Evolutionary conservation across 1,140 invertebrate genomes (phyloP).

Genomic region (Calliphora vicina): DNA sequence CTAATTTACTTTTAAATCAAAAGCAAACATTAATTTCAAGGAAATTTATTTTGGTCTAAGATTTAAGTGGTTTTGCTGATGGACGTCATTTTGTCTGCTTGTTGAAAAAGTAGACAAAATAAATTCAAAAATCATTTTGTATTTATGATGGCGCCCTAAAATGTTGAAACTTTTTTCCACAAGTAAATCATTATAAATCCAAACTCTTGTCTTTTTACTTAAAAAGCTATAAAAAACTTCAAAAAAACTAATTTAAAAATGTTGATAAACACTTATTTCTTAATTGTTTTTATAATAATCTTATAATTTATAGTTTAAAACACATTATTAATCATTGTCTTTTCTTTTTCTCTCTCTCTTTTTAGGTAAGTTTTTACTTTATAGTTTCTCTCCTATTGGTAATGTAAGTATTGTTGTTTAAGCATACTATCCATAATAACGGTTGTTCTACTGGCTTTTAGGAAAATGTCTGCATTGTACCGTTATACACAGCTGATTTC

Average conservation of each 20-base stretch:
- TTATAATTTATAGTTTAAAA: background rate
- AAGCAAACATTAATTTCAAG: background rate
- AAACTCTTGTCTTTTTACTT: background rate
- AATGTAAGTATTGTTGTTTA: background rate
- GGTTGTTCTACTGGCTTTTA: background rate
- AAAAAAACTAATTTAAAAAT: background rate
- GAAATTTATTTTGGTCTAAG: background rate
- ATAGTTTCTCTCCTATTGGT: background rate
- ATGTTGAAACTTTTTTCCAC: background rate
- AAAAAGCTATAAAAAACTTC: too few species aligned
- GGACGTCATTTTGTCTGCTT: background rate
- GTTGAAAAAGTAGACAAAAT: background rate
- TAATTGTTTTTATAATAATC: background rate
- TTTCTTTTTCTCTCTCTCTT: conserved; percentile 25
- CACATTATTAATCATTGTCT: conserved; percentile 13
- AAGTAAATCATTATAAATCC: background rate
- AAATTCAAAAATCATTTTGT: background rate
- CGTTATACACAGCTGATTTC: conserved; percentile 28
- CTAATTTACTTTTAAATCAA: background rate
- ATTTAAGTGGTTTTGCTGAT: background rate
- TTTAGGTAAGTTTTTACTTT: conserved; percentile 30
- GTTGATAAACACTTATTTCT: too few species aligned
- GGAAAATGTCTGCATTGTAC: conserved; percentile 25
- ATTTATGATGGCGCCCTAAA: background rate
- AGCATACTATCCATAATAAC: background rate